These are phyloP conservation scores for Dasypogon diadema DNA, from an alignment of 2,888 invertebrate genomes.

Conservation along the genomic window DNA sequence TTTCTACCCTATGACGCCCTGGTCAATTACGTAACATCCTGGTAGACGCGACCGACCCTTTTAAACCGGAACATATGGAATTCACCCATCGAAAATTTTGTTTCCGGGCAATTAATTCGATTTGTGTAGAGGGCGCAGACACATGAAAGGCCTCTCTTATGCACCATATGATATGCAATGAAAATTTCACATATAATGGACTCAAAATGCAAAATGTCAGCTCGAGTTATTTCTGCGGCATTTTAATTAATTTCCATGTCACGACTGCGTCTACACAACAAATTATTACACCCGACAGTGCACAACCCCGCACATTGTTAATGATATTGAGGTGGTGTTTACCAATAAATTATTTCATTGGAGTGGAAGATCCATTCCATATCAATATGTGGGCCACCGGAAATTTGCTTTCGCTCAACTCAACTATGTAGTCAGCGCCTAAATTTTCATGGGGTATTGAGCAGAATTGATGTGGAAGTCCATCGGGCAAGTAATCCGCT, in stretches of 20 bases:
- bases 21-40: slow-evolving; percentile 3
- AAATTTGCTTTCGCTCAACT: too few species aligned
- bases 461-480: too few species aligned
- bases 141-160: slow-evolving; percentile 24
- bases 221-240: slow-evolving; percentile 49
- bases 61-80: background rate
- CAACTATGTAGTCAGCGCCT: too few species aligned
- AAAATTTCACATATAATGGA: slow-evolving; percentile 51
- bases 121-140: background rate
- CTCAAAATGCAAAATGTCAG: slow-evolving; percentile 52
- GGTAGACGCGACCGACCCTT: background rate
- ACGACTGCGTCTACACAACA: slow-evolving; percentile 28
- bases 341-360: slow-evolving; percentile 33
- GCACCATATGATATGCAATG: slow-evolving; percentile 48
- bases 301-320: slow-evolving; percentile 16
- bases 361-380: slow-evolving; percentile 9
- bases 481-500: too few species aligned
- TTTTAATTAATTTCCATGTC: slow-evolving; percentile 54
- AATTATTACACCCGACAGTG: slow-evolving; percentile 38
- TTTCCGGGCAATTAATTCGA: slow-evolving; percentile 42
- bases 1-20: background rate
- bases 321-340: slow-evolving; percentile 39
- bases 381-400: too few species aligned
- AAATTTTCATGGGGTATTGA: too few species aligned
- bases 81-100: slow-evolving; percentile 35